Conservation (phyloP, 2,113 vertebrate species). For the Tyrannus savana region DNA sequence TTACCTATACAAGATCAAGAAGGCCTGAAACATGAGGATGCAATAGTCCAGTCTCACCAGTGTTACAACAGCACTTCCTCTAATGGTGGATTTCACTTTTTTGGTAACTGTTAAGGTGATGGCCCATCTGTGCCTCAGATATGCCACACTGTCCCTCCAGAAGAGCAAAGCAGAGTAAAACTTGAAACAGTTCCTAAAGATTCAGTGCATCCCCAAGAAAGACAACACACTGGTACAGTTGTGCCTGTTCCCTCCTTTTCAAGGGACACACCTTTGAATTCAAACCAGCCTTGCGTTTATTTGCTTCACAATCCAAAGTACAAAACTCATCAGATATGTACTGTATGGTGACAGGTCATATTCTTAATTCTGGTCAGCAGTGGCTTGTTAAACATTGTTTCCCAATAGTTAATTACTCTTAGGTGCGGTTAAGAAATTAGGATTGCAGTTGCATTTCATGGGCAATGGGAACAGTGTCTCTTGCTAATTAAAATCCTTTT, state of each 20-base stretch:
- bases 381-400: background rate
- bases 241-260: background rate
- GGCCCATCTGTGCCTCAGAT: background rate
- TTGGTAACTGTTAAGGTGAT: background rate
- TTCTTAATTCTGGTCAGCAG: background rate
- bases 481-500: constrained; percentile 22
- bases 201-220: background rate
- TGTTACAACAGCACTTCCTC: background rate
- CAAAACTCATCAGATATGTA: background rate
- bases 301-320: background rate
- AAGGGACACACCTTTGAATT: background rate
- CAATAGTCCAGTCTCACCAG: background rate
- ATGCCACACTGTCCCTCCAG: background rate
- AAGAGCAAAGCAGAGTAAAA: background rate
- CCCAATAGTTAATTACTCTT: background rate
- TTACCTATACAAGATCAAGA: background rate
- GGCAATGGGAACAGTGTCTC: background rate
- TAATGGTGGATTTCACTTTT: background rate
- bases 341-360: background rate
- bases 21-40: background rate
- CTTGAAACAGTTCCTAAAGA: background rate
- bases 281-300: background rate
- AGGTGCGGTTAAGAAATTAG: constrained; percentile 38
- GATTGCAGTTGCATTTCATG: constrained; percentile 40
- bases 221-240: background rate